A percentile compares a stretch with the other conserved stretches of the same genome.
phyloP scores from a whole-genome alignment of 1,140 invertebrate species.

The Anadara kagoshimensis region DNA sequence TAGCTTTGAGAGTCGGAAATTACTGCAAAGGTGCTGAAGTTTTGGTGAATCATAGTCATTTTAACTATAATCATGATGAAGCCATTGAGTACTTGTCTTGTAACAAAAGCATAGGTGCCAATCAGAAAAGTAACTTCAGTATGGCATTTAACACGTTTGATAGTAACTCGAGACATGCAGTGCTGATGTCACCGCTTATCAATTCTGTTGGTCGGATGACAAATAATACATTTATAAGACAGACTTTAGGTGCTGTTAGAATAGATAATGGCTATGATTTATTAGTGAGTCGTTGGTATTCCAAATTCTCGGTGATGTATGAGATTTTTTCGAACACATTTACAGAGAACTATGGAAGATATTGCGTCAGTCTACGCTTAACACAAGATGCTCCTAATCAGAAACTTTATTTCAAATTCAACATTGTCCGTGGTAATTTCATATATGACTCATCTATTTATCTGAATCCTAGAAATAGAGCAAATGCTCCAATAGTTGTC shows the following conservation, averaged over 20 bases:
- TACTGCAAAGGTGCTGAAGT: slow-evolving; percentile 65
- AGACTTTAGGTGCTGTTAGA: slow-evolving; percentile 87
- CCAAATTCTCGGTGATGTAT: slow-evolving; percentile 74
- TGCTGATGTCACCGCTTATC: slow-evolving; percentile 67
- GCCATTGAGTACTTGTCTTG: slow-evolving; percentile 71
- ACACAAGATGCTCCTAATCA: slow-evolving; percentile 90
- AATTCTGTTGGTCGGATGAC: slow-evolving; percentile 70
- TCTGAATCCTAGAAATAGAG: slow-evolving; percentile 83
- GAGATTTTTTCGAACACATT: slow-evolving; percentile 93
- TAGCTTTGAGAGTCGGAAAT: slow-evolving; percentile 69
- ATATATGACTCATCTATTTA: slow-evolving; percentile 89
- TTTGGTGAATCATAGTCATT: slow-evolving; percentile 66
- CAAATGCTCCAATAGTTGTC: slow-evolving; percentile 91
- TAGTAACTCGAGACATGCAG: slow-evolving; percentile 65
- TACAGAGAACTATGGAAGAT: slow-evolving; percentile 88
- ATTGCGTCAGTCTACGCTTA: slow-evolving; percentile 89
- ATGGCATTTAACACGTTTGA: slow-evolving; percentile 68
- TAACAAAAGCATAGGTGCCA: slow-evolving; percentile 52
- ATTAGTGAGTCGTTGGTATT: slow-evolving; percentile 72
- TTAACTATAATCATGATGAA: slow-evolving; percentile 63
- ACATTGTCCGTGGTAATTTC: slow-evolving; percentile 89
- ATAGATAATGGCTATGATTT: slow-evolving; percentile 87
- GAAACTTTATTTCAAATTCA: slow-evolving; percentile 88
- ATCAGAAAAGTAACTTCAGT: slow-evolving; percentile 63
- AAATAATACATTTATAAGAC: slow-evolving; percentile 88